Evolutionary conservation across 2,797 vertebrate genomes (phyloP).

Genomic region (Danio choprae): DNA sequence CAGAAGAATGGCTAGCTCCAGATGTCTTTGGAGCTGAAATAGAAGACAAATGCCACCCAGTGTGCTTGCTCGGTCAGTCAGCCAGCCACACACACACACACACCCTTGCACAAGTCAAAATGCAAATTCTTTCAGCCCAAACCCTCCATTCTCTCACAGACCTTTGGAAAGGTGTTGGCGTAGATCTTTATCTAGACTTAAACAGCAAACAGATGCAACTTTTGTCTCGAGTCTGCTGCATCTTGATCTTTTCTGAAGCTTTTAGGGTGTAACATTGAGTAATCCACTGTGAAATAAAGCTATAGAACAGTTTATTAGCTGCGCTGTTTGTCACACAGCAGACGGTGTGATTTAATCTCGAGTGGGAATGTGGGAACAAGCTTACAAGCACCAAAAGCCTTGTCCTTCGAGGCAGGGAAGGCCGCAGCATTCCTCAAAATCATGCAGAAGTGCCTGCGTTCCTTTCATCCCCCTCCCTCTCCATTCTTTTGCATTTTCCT

Average conservation of each 20-base stretch:
- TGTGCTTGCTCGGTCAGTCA: slow-evolving; percentile 45
- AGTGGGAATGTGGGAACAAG: slow-evolving; percentile 16
- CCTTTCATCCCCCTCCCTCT: slow-evolving; percentile 6
- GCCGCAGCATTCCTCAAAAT: slow-evolving; percentile 65
- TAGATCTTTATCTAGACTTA: slow-evolving; percentile 3
- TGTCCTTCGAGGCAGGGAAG: slow-evolving; percentile 39
- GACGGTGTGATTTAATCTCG: slow-evolving; percentile 2
- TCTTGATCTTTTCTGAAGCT: background rate
- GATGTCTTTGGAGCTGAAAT: slow-evolving; percentile 51
- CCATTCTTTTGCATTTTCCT: slow-evolving; percentile 61
- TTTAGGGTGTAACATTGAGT: background rate
- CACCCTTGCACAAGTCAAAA: slow-evolving; percentile 42
- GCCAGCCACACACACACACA: slow-evolving; percentile 19
- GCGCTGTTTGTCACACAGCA: background rate
- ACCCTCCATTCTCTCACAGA: slow-evolving; percentile 28
- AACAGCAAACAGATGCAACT: slow-evolving; percentile 8
- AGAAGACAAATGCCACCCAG: slow-evolving; percentile 62
- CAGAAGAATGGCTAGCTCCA: slow-evolving; percentile 49
- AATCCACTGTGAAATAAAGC: slow-evolving; percentile 2
- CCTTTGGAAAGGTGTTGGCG: slow-evolving; percentile 30
- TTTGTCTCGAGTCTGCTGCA: background rate
- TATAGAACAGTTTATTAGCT: background rate
- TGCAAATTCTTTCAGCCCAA: slow-evolving; percentile 44
- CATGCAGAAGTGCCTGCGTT: slow-evolving; percentile 54
- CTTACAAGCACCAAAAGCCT: slow-evolving; percentile 28